These are phyloP conservation scores for Ametastegia equiseti DNA, from an alignment of 2,888 invertebrate species.

Conservation along the genomic window DNA sequence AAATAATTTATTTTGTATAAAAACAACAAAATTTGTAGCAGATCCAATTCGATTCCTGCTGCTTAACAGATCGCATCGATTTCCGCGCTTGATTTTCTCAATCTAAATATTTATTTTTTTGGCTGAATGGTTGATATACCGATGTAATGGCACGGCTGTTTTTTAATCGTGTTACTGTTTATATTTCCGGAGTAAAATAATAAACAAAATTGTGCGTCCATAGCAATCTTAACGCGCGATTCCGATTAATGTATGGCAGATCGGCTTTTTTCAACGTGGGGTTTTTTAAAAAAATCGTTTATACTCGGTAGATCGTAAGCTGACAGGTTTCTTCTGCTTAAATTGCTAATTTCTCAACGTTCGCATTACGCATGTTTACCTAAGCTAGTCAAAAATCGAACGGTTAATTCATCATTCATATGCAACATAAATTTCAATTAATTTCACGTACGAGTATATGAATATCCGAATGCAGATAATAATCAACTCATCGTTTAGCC, in stretches of 20 bases:
- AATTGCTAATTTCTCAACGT: slow-evolving; percentile 34
- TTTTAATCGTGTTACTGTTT: not conserved
- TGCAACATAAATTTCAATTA: not conserved
- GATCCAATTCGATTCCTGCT: too few relatives aligned
- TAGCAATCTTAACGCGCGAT: not conserved
- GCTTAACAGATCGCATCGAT: not conserved
- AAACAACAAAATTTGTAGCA: too few relatives aligned
- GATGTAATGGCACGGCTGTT: not conserved
- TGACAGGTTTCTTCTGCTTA: slow-evolving; percentile 16
- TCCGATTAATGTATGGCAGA: not conserved
- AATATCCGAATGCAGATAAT: slow-evolving; percentile 2
- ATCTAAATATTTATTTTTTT: not conserved
- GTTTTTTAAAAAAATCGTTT: not conserved
- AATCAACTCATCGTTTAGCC: not conserved
- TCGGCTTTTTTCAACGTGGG: not conserved
- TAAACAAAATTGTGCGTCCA: slow-evolving; percentile 19
- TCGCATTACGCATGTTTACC: too few relatives aligned
- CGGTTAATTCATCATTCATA: too few relatives aligned
- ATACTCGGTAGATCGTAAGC: not conserved
- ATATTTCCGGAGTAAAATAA: not conserved
- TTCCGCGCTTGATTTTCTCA: not conserved
- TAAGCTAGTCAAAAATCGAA: too few relatives aligned
- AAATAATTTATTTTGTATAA: too few relatives aligned
- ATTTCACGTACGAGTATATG: too few relatives aligned
- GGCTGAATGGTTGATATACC: not conserved